A percentile compares a stretch with the other conserved stretches of the same genome.
Conservation (phyloP, 2,113 vertebrate species). For the Synodontis membranacea region DNA sequence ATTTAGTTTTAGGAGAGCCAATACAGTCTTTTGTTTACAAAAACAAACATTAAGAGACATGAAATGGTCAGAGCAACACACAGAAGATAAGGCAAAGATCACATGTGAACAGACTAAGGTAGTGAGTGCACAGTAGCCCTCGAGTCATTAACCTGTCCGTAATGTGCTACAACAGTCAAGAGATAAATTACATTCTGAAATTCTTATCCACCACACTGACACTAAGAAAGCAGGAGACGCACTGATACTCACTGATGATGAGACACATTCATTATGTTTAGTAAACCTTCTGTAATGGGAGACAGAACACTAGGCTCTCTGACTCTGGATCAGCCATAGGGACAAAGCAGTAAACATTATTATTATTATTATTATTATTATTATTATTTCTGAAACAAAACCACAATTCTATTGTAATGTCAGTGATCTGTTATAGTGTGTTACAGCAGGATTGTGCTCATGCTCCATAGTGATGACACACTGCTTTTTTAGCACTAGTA, state of each 20-base stretch:
- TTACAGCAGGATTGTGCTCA: conserved; percentile 3
- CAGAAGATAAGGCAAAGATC: conserved; percentile 73
- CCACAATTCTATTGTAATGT: background rate
- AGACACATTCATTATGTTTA: conserved; percentile 57
- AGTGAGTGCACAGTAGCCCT: conserved; percentile 31
- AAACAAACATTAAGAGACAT: conserved; percentile 54
- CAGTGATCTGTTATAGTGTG: background rate
- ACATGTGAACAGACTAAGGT: conserved; percentile 60
- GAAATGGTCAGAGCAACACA: conserved; percentile 58
- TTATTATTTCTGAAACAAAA: background rate
- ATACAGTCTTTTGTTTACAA: conserved; percentile 57
- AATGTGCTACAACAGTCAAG: conserved; percentile 67
- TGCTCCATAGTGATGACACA: background rate
- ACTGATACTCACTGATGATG: conserved; percentile 16
- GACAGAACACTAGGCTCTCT: background rate
- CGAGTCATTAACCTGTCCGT: conserved; percentile 60
- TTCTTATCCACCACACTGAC: conserved; percentile 48
- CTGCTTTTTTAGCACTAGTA: conserved; percentile 3
- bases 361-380: background rate
- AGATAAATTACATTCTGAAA: conserved; percentile 64
- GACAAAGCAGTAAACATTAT: background rate
- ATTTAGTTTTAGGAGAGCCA: conserved; percentile 26
- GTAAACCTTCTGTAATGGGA: conserved; percentile 22
- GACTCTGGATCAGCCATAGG: background rate
- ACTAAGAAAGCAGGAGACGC: conserved; percentile 33